Evolutionary conservation across 2,888 invertebrate genomes (phyloP), one percentile per base, ranked within the genome.

Genomic region (Tubulanus polymorphus): DNA sequence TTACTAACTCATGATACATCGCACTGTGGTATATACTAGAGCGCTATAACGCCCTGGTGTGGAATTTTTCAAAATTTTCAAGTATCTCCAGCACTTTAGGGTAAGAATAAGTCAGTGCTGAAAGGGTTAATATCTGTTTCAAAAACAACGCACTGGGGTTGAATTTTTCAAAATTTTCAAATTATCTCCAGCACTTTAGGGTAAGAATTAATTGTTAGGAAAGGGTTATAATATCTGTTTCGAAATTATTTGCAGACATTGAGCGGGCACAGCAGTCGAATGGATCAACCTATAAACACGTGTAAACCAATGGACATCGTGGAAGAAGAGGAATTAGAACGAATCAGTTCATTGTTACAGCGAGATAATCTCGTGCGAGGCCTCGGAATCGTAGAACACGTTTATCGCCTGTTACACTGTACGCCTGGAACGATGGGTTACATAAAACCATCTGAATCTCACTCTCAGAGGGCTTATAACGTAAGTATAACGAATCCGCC

Each of bases 281-380:
- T n/a, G n/a, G 28, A 48, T 51, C 71, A 73, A 53, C 66, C 67
- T 20, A 47, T 74, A 1, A 76, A 79, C 63, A 74, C 76, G 10
- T 59, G 59, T 25, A 69, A 70, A 54, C 76, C 79, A 1, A 63
- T 71, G 69, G 76, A 76, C 53, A 79, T 79, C 28, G 59, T 72
- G 29, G 77, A 78, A 48, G 74, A 74, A 28, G 79, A 79, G 57
- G 79, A 79, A 57, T 63, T 76, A 55, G 78, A 77, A 59, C 60
- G 79, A n/a, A 70, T 79, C 54, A 71, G 73, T 54, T 73, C 71
- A 1, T 63, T 79, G 6, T 64, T 76, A 27, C 78, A 79, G 65
- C 63, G 79, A n/a, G 78, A 79, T 61, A 78, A 75, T 62, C 69
- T 78, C 30, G 74, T 79, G 27, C 67, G 78, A 2, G 76, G 76